Evolutionary conservation across 1,140 invertebrate genomes (phyloP), one percentile per base, ranked within the genome.

Genomic region (Lasioglossum albipes): DNA sequence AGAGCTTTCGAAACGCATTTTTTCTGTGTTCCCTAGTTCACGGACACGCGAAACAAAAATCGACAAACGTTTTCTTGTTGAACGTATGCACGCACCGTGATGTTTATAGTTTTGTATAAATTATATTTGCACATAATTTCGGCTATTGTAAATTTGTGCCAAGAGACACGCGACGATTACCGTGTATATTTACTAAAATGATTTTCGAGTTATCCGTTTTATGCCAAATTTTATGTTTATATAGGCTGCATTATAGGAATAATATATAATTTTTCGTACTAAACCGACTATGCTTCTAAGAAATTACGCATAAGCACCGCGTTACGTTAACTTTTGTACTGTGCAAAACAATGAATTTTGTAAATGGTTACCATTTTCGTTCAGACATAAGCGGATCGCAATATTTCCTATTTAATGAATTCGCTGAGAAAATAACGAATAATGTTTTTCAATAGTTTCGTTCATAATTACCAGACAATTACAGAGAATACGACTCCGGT

Each of bases 91-190:
- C 18, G 70, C n/a, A 36, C 36, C 36, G 20, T 70, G 22, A 71
- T 49, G 36, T 62, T 66, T 57, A 71, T 61, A 16, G 59, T 74
- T 66, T 57, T 80, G 36, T 79, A 75, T 74, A 79, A 67, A 75
- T 73, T 67, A 52, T 36, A 80, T 36, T 27, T 57, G 7, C 67
- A 75, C 59, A 22, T 68, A 73, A 13, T 78, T 73, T 20, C 2
- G 10, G 16, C 22, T 22, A 49, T 65, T 79, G n/a, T 67, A 67
- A 74, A 71, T 74, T 12, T 73, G 78, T 79, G 78, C 78, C 78
- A 80, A 80, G 69, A 27, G 4, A 62, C 22, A 18, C 52, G 36
- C 66, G 66, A 66, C 65, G 3, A 66, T 49, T 10, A 65, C 12
- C 45, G 20, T 68, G 27, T 68, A 7, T 45, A 49, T 13, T 49